These are phyloP conservation scores for Drosophila mimica DNA, from an alignment of 2,888 invertebrate genomes.

Conservation along the genomic window DNA sequence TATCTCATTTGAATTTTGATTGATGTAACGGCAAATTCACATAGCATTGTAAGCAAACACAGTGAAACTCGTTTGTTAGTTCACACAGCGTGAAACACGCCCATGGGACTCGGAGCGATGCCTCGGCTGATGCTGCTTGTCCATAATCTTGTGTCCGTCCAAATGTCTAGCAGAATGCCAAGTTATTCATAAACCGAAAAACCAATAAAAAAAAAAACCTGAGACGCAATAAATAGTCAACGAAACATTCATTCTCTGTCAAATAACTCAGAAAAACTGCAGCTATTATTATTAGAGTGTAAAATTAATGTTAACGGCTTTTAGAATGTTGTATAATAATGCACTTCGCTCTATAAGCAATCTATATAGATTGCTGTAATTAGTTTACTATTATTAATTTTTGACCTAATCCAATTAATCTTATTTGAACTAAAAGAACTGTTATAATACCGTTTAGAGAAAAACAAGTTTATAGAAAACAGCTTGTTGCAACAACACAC, in stretches of 20 bases:
- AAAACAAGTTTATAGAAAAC: background rate
- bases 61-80: conserved; percentile 61
- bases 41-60: conserved; percentile 9
- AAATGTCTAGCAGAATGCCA: conserved; percentile 34
- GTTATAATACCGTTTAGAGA: background rate
- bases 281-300: conserved; percentile 6
- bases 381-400: background rate
- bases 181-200: conserved; percentile 31
- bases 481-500: background rate
- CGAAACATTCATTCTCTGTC: conserved; percentile 12
- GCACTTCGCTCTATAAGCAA: background rate
- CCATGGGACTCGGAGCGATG: conserved; percentile 34
- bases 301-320: conserved; percentile 1
- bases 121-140: conserved; percentile 13
- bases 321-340: background rate
- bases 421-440: background rate
- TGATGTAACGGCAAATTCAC: conserved; percentile 61
- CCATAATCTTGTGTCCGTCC: conserved; percentile 4
- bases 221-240: conserved; percentile 23
- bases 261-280: conserved; percentile 11
- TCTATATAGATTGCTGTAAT: background rate
- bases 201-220: conserved; percentile 22
- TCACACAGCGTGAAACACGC: conserved; percentile 53
- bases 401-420: background rate
- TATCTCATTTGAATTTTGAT: conserved; percentile 64